Evolutionary conservation across 2,113 vertebrate species (phyloP).

Genomic region (Pionites leucogaster): DNA sequence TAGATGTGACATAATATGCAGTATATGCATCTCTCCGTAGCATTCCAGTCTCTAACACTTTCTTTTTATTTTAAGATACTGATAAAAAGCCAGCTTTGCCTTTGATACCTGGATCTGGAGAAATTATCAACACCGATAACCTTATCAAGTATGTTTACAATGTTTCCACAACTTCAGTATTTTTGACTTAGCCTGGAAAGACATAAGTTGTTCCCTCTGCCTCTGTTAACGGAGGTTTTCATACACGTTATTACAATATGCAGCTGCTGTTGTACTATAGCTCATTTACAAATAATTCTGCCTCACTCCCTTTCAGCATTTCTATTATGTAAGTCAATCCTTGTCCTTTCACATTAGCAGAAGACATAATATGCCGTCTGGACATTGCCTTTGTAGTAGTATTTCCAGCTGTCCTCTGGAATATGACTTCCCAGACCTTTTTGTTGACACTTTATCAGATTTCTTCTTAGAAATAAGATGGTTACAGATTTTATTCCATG

Average conservation of each 20-base stretch:
- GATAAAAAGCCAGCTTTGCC: constrained; percentile 67
- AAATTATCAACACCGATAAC: constrained; percentile 88
- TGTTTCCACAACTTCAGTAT: neutral
- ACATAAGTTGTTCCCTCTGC: neutral
- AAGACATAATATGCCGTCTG: neutral
- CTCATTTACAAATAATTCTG: neutral
- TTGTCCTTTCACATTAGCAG: neutral
- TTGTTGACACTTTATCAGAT: neutral
- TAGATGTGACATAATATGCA: constrained; percentile 38
- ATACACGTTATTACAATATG: neutral
- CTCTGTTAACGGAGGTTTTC: neutral
- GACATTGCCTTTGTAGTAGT: neutral
- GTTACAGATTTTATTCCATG: neutral
- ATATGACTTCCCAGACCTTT: neutral
- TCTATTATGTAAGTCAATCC: neutral
- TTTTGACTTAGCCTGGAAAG: neutral
- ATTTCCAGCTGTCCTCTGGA: neutral
- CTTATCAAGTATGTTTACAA: constrained; percentile 88
- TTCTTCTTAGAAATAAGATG: neutral
- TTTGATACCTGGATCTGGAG: constrained; percentile 88
- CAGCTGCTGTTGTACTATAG: neutral
- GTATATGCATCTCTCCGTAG: neutral
- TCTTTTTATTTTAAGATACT: constrained; percentile 68
- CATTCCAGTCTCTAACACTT: constrained; percentile 11
- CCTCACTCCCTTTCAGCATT: neutral